These are phyloP conservation scores for Pelvicachromis taeniatus DNA, from an alignment of 2,113 vertebrate species.

Conservation along the genomic window DNA sequence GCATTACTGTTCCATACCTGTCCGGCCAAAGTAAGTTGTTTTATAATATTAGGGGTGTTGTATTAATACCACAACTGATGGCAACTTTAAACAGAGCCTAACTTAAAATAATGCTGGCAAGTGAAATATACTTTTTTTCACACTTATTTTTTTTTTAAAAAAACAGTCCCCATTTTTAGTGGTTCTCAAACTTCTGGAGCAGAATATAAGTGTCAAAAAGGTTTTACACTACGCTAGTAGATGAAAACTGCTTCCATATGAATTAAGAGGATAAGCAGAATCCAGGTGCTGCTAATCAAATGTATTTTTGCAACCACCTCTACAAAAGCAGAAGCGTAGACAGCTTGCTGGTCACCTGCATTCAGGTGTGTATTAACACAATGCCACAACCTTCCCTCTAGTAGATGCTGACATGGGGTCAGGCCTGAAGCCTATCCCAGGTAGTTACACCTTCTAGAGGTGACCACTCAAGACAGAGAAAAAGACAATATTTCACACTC, in stretches of 20 bases:
- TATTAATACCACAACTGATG: fast-evolving
- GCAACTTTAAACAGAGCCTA: too few relatives aligned
- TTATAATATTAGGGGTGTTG: neutral
- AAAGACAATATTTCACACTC: fast-evolving
- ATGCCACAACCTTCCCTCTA: neutral
- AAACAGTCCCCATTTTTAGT: too few relatives aligned
- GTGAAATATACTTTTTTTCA: too few relatives aligned
- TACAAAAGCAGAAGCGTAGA: fast-evolving
- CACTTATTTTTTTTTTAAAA: too few relatives aligned
- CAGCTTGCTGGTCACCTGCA: neutral
- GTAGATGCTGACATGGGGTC: neutral
- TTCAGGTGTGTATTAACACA: neutral
- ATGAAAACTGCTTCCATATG: neutral
- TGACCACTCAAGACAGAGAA: neutral
- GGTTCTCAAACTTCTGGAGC: neutral
- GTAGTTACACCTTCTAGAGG: neutral
- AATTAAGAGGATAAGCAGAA: neutral
- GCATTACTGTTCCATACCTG: neutral
- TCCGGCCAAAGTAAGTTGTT: neutral
- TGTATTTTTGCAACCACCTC: neutral
- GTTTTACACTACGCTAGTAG: too few relatives aligned
- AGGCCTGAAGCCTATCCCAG: neutral
- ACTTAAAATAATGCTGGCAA: too few relatives aligned
- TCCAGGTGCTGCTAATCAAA: neutral
- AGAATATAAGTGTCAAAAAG: neutral